Base-by-base conservation (phyloP, 1,140 invertebrate genomes). In the Zaprionus davidi region DNA sequence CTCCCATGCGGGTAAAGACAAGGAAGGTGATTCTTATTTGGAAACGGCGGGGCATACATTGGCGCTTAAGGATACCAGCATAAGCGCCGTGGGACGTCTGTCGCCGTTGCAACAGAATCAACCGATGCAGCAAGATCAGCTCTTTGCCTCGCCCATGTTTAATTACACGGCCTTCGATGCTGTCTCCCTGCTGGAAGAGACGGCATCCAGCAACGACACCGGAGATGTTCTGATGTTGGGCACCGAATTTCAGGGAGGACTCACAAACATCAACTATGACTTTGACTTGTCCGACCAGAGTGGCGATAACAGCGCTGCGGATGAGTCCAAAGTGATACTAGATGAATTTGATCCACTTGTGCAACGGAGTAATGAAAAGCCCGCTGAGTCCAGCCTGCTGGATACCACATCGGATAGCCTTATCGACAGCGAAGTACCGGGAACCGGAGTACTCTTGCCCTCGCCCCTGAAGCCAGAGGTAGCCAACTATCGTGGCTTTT, bases 231-330 rank as follows among this genome's bases (percentile, higher is more conserved):
- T 93, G 64, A 93, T 92, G 87, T 6, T 88, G 84, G 87, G 78
- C n/a, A 55, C 87, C 0, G 84, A 94, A 28, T 83, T 94, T 41
- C 92, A 93, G 1, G 93, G 94, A 1, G 95, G 94, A 2, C 82
- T 96, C 13, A 95, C 94, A n/a, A 95, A 95, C 81, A 94, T 96
- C 22, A 96, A 96, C 91, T 96, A 96, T 80, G 96, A 96, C 73
- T 96, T 96, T 53, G 95, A 96, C 84, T 92, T 95, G 56, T 96
- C 95, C 3, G 96, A 96, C 91, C 93, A 95, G 36, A 96, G 95
- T 76, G 94, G 94, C 0, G 95, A 96, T 5, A 96, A 95, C 80
- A 96, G 95, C 72, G 92, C 94, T 17, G 94, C 94, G 3, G 95
- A 96, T 44, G 95, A 95, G 49, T 65, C 71, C 1, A 90, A 87